These are phyloP conservation scores for Drosophila algonquin DNA, from an alignment of 2,888 invertebrate genomes.

Conservation along the genomic window DNA sequence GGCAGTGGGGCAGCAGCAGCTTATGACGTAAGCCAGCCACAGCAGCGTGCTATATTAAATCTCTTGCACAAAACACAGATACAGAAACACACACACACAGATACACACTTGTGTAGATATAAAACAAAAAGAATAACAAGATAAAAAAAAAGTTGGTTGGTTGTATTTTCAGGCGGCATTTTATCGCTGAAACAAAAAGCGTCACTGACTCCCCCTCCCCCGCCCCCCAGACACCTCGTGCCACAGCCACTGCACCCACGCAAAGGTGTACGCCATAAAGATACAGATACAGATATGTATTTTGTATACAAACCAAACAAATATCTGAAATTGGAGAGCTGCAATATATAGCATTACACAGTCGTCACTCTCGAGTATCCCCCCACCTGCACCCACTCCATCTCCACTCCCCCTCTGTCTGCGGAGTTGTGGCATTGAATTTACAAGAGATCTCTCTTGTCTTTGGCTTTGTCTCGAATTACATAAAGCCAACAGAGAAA, in stretches of 20 bases:
- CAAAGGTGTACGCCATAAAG: conserved; percentile 27
- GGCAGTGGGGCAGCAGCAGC: conserved; percentile 31
- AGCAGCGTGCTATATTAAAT: conserved; percentile 64
- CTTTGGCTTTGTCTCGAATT: conserved; percentile 46
- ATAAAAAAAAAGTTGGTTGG: conserved; percentile 49
- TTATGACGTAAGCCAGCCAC: conserved; percentile 66
- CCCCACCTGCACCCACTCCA: not conserved
- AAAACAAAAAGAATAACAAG: conserved; percentile 42
- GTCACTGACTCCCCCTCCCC: conserved; percentile 9
- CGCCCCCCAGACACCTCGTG: not conserved
- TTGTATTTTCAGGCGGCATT: conserved; percentile 51
- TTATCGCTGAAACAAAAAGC: conserved; percentile 65
- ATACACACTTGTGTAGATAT: conserved; percentile 11
- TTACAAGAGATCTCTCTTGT: conserved; percentile 51
- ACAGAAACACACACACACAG: conserved; percentile 12
- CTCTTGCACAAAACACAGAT: conserved; percentile 52
- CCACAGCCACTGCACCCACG: conserved; percentile 40
- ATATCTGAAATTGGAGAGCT: conserved; percentile 46
- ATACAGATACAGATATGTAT: conserved; percentile 15
- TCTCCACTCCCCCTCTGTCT: not conserved
- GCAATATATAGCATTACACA: conserved; percentile 29
- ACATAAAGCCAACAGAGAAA: conserved; percentile 31
- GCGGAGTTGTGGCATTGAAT: conserved; percentile 45
- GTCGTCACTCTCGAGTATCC: conserved; percentile 30
- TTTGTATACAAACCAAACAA: conserved; percentile 1